These are phyloP conservation scores for Diabrotica virgifera DNA, from an alignment of 1,140 invertebrate species.

Conservation along the genomic window DNA sequence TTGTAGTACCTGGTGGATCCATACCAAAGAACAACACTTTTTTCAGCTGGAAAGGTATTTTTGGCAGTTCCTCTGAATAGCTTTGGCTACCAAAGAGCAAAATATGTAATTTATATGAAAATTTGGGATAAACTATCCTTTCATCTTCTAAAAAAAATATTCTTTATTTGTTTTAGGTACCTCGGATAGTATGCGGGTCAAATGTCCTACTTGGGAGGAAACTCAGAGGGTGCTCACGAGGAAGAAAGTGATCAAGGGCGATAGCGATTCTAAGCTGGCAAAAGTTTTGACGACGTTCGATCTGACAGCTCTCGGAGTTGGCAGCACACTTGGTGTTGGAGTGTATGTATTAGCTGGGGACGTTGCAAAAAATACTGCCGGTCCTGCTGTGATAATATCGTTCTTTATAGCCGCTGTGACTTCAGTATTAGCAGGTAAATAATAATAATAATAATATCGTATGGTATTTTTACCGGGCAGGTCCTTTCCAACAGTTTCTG, in stretches of 20 bases:
- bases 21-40: too few relatives aligned
- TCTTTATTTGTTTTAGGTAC: conserved; percentile 20
- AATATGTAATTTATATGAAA: too few relatives aligned
- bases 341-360: conserved; percentile 69
- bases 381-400: conserved; percentile 63
- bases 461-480: too few relatives aligned
- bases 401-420: conserved; percentile 66
- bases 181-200: conserved; percentile 30
- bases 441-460: too few relatives aligned
- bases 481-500: too few relatives aligned
- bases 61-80: too few relatives aligned
- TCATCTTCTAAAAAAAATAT: too few relatives aligned
- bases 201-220: conserved; percentile 28
- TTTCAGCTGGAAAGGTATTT: too few relatives aligned
- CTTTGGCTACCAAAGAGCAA: too few relatives aligned
- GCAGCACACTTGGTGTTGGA: conserved; percentile 66
- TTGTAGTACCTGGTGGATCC: too few relatives aligned
- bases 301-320: conserved; percentile 58
- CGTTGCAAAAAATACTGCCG: conserved; percentile 61
- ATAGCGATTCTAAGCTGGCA: conserved; percentile 57
- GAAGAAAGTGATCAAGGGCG: conserved; percentile 40
- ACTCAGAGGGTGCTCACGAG: conserved; percentile 33
- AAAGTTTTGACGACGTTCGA: conserved; percentile 72
- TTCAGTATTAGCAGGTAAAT: conserved; percentile 67
- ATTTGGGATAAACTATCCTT: too few relatives aligned